Evolutionary conservation across 2,888 invertebrate genomes (phyloP), one percentile per base, ranked within the genome.

Genomic region (Linyphia triangularis): DNA sequence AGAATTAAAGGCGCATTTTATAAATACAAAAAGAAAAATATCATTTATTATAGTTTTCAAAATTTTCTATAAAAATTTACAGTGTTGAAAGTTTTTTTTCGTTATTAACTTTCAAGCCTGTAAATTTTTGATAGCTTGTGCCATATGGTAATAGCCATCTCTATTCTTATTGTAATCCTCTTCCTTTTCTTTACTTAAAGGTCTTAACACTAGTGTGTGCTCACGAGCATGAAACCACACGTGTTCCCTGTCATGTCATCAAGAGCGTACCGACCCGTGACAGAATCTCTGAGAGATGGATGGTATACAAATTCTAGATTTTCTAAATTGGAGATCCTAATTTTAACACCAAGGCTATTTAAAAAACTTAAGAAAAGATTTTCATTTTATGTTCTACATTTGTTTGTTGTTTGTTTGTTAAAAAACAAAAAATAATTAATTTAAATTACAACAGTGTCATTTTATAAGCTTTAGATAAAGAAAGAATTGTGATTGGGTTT

Each of bases 191-290:
- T 61, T 7, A 19, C n/a, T 10, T 37, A 16, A n/a, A 16, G 13
- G 7, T 13, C 51, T 10, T 51, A 51, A 26, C 28, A 79, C 72
- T 63, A 22, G 40, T 22, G 63, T 81, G 86, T 88, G 81, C 81
- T 75, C 59, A 59, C 73, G 73, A 88, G 86, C 86, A 75, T 88
- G 81, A 81, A 81, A 37, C 67, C 81, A 67, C 86, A 81, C 86
- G 86, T 88, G 86, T 61, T 28, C 73, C 22, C 9, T 73, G 73
- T 82, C 86, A 75, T 75, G 65, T 40, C 75, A 19, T 81, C 75
- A 75, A 19, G 26, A 59, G 37, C 57, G 24, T 72, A 82, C 30
- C 30, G 73, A 40, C 59, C 81, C 86, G 81, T 81, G 86, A 88
- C 73, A n/a, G n/a, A n/a, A 26, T 19, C 57, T 1, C 6, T 33